A percentile compares a stretch with the other conserved stretches of the same genome.
Conservation (phyloP, 2,888 invertebrate genomes). For the Mactromeris polynyma region DNA sequence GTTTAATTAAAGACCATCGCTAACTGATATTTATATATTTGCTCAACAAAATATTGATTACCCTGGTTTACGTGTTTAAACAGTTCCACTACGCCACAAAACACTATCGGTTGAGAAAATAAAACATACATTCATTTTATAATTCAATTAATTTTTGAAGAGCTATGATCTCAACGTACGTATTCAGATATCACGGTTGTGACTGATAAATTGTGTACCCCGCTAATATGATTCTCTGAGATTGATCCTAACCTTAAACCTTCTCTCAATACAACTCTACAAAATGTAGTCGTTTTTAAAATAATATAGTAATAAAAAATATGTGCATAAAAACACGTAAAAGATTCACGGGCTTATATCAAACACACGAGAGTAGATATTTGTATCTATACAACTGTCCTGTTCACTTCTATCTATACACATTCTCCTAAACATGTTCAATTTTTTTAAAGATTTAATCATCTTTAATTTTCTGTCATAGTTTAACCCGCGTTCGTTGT, state of each 20-base stretch:
- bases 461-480: background rate
- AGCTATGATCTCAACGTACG: background rate
- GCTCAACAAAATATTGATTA: constrained; percentile 34
- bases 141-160: constrained; percentile 22
- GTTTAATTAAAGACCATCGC: constrained; percentile 35
- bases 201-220: no score
- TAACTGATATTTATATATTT: constrained; percentile 35
- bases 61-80: constrained; percentile 38
- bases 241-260: no score
- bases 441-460: background rate
- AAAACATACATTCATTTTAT: constrained; percentile 19
- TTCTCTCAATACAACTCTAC: no score
- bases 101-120: background rate
- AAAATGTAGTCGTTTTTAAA: no score
- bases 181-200: background rate
- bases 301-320: no score
- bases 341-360: no score
- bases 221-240: no score
- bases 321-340: no score
- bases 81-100: constrained; percentile 10
- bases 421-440: no score
- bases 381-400: no score
- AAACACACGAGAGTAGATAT: no score
- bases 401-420: no score
- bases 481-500: background rate